phyloP scores from a whole-genome alignment of 2,113 vertebrate genomes.

The Orientallactaga bullata region DNA sequence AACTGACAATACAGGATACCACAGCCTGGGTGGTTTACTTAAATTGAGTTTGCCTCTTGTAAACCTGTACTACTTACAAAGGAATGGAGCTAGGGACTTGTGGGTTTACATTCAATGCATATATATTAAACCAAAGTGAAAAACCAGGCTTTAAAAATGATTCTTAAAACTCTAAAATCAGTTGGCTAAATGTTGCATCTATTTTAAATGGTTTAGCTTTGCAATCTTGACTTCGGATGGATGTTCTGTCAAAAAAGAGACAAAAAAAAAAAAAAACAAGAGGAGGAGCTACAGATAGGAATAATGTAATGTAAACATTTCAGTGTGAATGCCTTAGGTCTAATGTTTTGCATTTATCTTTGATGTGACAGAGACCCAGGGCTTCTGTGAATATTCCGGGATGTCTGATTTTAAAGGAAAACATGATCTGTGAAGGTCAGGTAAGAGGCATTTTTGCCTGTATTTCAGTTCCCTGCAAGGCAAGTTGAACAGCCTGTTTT shows the following conservation, averaged over 20 bases:
- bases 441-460: neutral
- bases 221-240: slow-evolving; percentile 67
- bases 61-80: neutral
- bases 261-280: slow-evolving; percentile 41
- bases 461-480: neutral
- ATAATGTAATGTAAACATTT: slow-evolving; percentile 64
- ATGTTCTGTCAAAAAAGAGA: slow-evolving; percentile 17
- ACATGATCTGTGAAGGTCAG: neutral
- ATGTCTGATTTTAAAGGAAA: slow-evolving; percentile 14
- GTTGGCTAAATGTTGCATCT: slow-evolving; percentile 44
- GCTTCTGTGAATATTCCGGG: slow-evolving; percentile 36
- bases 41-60: neutral
- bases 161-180: slow-evolving; percentile 53
- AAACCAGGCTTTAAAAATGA: slow-evolving; percentile 65
- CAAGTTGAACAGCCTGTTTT: neutral
- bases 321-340: slow-evolving; percentile 50
- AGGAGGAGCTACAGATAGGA: slow-evolving; percentile 39
- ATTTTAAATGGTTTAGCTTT: slow-evolving; percentile 67
- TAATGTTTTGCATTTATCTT: slow-evolving; percentile 68
- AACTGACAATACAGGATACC: neutral
- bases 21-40: neutral
- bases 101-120: slow-evolving; percentile 22
- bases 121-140: slow-evolving; percentile 63
- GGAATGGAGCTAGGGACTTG: slow-evolving; percentile 28
- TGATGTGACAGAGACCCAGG: slow-evolving; percentile 15